Conservation (phyloP, 2,113 vertebrate genomes). For the Chrysemys picta region DNA sequence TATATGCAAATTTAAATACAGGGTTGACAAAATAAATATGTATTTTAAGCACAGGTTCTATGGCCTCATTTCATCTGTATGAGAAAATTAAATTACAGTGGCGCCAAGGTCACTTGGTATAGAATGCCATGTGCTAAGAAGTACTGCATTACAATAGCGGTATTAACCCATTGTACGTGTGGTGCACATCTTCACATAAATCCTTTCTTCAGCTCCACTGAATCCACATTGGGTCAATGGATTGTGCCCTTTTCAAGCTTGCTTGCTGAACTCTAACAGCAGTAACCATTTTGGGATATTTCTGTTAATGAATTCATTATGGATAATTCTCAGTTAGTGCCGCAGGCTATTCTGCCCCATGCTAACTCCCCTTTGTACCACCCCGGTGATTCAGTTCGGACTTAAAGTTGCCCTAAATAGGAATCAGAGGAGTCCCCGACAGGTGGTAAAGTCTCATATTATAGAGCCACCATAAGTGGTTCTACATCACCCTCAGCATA, state of each 20-base stretch:
- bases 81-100: conserved; percentile 24
- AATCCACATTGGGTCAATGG: background rate
- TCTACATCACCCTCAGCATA: background rate
- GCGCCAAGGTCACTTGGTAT: background rate
- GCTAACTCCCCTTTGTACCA: background rate
- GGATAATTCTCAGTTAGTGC: background rate
- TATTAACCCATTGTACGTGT: background rate
- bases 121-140: background rate
- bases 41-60: conserved; percentile 32
- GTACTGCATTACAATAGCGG: background rate
- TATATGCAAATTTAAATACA: conserved; percentile 14
- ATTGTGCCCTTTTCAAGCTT: background rate
- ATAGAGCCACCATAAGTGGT: background rate
- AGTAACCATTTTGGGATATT: background rate
- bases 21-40: background rate
- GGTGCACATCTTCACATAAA: background rate
- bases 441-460: background rate
- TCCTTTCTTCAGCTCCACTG: background rate
- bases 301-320: background rate
- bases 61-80: conserved; percentile 26
- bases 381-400: background rate
- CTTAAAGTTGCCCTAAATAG: background rate
- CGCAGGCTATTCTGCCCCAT: background rate
- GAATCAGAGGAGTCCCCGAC: background rate
- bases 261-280: background rate